Evolutionary conservation across 2,888 invertebrate species (phyloP), one percentile per base, ranked within the genome.

Genomic region (Drosophila differens): DNA sequence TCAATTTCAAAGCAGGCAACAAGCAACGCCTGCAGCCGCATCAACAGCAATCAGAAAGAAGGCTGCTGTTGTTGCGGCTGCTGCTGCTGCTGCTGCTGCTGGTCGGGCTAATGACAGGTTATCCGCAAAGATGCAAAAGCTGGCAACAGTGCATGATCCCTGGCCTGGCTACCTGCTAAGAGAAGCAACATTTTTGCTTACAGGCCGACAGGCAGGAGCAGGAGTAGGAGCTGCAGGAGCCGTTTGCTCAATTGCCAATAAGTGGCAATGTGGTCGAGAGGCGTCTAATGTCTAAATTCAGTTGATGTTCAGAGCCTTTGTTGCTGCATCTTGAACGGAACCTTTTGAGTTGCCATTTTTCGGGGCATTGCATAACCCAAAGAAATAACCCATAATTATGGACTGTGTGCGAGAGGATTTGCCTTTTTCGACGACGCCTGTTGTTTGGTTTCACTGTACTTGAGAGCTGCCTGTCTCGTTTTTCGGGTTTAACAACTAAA

Each of bases 401-500:
- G 73, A 32, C 47, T 47, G 9, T 1, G 9, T 47, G 47, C 47
- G 63, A 68, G 44, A 30, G 58, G 53, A 52, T 47, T 41, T 63
- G 63, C 54, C 47, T 30, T 84, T 82, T 74, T 74, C 62, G 70
- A 75, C 79, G 85, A 85, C 83, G 89, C 76, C 82, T 86, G 84
- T 83, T 83, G 89, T 83, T 86, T 88, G 72, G 60, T 47, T 49
- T 62, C 49, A 32, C 53, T 63, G 62, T 41, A 63, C 55, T 67
- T 57, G 30, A 57, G 58, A 44, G 58, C 67, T 74, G 80, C 65
- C 71, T 74, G 85, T 86, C 85, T 85, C 76, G 85, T 85, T 89
- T 89, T 88, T 88, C 90, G 87, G 83, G 90, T 89, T 90, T 90
- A 89, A 89, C 89, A 89, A 87, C 90, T 86, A 90, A 83, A 90